Base-by-base conservation (phyloP, 1,140 invertebrate genomes). In the Zaprionus capensis region DNA sequence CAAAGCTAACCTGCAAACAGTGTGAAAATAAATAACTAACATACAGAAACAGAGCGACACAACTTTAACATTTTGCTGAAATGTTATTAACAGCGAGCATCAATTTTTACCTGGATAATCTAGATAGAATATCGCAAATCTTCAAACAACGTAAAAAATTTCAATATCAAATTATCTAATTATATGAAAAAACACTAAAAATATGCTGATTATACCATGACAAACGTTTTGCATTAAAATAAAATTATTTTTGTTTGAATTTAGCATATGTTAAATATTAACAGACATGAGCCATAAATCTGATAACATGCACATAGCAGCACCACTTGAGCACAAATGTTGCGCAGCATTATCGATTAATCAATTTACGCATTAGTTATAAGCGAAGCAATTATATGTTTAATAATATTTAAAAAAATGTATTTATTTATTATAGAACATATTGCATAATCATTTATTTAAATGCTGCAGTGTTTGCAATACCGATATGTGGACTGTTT, bases 11-110 rank as follows among this genome's bases (percentile, higher is more conserved):
- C 72, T 75, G 72, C 67, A 75, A 75, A 75, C 67, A 64, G 53
- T 71, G 67, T 71, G 72, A 75, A 75, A 75, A 75, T 75, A 75
- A 75, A 75, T 75, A 75, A 75, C 67, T 71, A 71, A 75, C 72
- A 74, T 68, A 69, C 49, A 57, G 36, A 57, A 56, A 36, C 26
- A 66, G 38, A 70, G 72, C 31, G 67, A 75, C 20, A 67, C 51
- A 31, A 31, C 6, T 6, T 20, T 72, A 59, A 72, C 71, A 72
- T 59, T 28, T 51, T 56, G 57, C 24, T 41, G 34, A 36, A 68
- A 17, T 73, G 71, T 73, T 73, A 61, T 59, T 72, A 72, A 67
- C 63, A 72, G 64, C 34, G 15, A 51, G 59, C 59, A 31, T 15
- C 49, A 36, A n/a, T 51, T 57, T 49, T 70, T 64, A 49, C 41